A percentile compares a stretch with the other conserved stretches of the same genome.
Conservation (phyloP, 2,113 vertebrate species). For the Elephas maximus region DNA sequence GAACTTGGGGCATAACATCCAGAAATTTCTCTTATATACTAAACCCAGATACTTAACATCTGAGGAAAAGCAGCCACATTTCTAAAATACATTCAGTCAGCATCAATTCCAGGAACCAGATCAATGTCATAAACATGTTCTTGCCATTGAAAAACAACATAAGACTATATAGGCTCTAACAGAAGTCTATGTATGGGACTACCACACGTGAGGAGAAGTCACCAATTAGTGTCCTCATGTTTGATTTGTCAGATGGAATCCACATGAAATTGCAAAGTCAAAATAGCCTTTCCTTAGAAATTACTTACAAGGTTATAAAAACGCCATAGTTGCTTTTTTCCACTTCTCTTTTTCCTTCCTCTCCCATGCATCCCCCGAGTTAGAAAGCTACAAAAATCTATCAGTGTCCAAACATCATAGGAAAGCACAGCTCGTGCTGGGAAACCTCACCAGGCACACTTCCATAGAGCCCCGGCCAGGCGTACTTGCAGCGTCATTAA, state of each 20-base stretch:
- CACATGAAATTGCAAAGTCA: slow-evolving; percentile 59
- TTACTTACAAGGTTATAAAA: slow-evolving; percentile 15
- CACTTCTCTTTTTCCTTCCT: background rate
- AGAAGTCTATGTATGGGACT: background rate
- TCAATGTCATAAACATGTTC: slow-evolving; percentile 54
- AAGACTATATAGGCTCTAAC: background rate
- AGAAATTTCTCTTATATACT: slow-evolving; percentile 45
- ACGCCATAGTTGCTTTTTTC: slow-evolving; percentile 18
- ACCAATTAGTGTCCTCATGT: slow-evolving; percentile 51
- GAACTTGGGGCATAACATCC: background rate
- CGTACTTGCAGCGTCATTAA: background rate
- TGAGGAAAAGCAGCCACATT: slow-evolving; percentile 51
- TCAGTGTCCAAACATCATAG: background rate
- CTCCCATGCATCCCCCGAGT: background rate
- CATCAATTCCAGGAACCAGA: slow-evolving; percentile 60
- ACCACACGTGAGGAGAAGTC: background rate
- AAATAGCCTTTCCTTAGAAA: slow-evolving; percentile 67
- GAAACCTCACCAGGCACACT: background rate
- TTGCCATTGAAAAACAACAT: background rate
- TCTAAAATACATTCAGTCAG: slow-evolving; percentile 55
- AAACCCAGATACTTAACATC: slow-evolving; percentile 60
- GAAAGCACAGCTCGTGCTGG: background rate
- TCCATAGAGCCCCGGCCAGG: background rate
- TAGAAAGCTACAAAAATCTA: background rate
- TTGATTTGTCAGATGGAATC: slow-evolving; percentile 60